Conservation (phyloP, 2,888 invertebrate species). For the Stictocephala bisonia region DNA sequence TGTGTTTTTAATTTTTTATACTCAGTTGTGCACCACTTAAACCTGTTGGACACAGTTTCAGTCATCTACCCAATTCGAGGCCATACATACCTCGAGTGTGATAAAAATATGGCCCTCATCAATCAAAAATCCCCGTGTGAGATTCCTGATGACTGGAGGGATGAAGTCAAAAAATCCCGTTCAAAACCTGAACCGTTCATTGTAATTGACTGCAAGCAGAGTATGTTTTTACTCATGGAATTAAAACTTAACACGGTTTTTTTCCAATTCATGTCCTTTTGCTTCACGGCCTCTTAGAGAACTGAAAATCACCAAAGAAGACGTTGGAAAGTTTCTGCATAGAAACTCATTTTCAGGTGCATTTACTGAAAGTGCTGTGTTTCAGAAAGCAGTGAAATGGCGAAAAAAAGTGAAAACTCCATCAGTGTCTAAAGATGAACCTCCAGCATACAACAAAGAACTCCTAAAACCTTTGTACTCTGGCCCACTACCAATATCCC, state of each 20-base stretch:
- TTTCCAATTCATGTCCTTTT: constrained; percentile 33
- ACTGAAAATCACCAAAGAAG: constrained; percentile 29
- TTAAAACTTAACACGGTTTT: constrained; percentile 29
- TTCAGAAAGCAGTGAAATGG: constrained; percentile 12
- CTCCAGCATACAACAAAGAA: constrained; percentile 26
- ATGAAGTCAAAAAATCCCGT: constrained; percentile 40
- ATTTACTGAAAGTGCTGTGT: constrained; percentile 31
- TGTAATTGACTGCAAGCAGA: constrained; percentile 36
- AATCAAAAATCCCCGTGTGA: constrained; percentile 39
- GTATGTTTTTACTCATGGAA: constrained; percentile 43
- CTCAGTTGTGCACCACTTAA: no score
- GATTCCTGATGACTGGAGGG: constrained; percentile 34
- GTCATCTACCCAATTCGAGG: constrained; percentile 42
- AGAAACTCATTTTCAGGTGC: constrained; percentile 42
- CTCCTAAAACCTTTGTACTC: constrained; percentile 16
- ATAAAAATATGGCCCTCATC: constrained; percentile 45
- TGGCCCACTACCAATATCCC: constrained; percentile 1
- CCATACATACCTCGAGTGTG: constrained; percentile 37
- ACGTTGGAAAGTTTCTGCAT: constrained; percentile 31
- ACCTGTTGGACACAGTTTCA: no score
- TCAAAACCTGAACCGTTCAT: constrained; percentile 43
- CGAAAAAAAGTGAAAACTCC: constrained; percentile 16
- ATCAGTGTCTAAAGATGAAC: neutral
- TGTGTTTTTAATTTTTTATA: no score
- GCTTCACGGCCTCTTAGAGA: constrained; percentile 23